Evolutionary conservation across 2,888 invertebrate species (phyloP).

Genomic region (Tenodera sinensis): DNA sequence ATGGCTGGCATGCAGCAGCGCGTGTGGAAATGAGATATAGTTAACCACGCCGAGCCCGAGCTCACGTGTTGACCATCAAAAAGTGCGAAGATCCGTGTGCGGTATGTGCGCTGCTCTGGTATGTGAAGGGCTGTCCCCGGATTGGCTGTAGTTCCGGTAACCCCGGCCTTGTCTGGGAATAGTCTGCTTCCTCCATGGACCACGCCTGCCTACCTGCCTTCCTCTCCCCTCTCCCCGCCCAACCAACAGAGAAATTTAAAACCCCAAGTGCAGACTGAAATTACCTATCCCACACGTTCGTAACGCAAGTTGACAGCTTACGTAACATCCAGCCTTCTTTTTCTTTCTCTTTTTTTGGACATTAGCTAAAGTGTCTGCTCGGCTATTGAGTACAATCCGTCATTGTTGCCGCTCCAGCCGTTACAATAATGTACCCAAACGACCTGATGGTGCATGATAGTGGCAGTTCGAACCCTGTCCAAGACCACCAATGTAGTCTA

Average conservation of each 20-base stretch:
- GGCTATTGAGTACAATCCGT: not conserved
- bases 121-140: not conserved
- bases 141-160: not conserved
- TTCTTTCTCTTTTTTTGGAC: not conserved
- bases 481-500: not conserved
- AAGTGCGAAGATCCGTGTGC: not conserved
- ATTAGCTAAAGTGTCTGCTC: not conserved
- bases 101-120: not conserved
- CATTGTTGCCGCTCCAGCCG: not conserved
- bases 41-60: too few relatives aligned
- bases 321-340: not conserved
- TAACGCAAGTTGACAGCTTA: not conserved
- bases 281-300: not conserved
- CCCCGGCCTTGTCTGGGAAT: not conserved
- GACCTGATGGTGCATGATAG: not conserved
- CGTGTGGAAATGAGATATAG: too few relatives aligned
- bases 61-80: too few relatives aligned
- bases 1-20: too few relatives aligned
- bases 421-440: not conserved
- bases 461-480: not conserved
- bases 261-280: not conserved
- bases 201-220: not conserved
- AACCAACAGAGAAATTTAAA: not conserved
- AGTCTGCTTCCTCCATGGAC: not conserved
- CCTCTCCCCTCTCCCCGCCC: too few relatives aligned